Evolutionary conservation across 2,113 vertebrate species (phyloP), one percentile per base, ranked within the genome.

Genomic region (Steatornis caripensis): DNA sequence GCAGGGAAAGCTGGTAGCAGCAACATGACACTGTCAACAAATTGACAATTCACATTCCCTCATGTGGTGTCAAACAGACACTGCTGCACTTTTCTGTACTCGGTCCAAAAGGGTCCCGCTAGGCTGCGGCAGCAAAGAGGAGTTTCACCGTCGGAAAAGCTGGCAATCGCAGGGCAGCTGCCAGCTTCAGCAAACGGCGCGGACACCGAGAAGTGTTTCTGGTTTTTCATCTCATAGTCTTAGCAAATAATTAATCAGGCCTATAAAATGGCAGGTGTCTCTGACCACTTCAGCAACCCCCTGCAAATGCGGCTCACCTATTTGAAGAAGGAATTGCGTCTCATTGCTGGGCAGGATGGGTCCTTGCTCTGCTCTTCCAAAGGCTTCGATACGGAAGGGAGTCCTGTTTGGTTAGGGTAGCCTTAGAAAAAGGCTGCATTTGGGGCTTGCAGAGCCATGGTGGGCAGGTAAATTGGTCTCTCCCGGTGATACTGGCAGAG

Each of bases 11-110:
- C 87, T 91, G 71, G 76, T 91, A 95, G 96, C 8, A 16, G 94
- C 91, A 96, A 97, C 75, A 79, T 90, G 95, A 97, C 94, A 95
- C 93, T 92, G 93, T 96, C 96, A 95, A 95, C 95, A 97, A 96
- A 96, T 94, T 96, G 97, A 97, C 96, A 97, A 92, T 96, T 93
- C 80, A 5, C 85, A 53, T 96, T 96, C 91, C 89, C 85, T 95
- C 74, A 11, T 84, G 79, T 54, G 93, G 94, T 77, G 93, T 97
- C 95, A 74, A 96, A 71, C 96, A 95, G 97, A 62, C 89, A 81
- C 68, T 84, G 80, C 74, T 71, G 87, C 51, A 20, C 83, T 80
- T 32, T 23, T 29, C 82, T 88, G 86, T 65, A 41, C 76, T 36
- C 39, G 2, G 49, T 95, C 90, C 95, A 75, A 93, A 18, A 89